Conservation (phyloP, 1,140 invertebrate genomes). For the Zaprionus taronus region DNA sequence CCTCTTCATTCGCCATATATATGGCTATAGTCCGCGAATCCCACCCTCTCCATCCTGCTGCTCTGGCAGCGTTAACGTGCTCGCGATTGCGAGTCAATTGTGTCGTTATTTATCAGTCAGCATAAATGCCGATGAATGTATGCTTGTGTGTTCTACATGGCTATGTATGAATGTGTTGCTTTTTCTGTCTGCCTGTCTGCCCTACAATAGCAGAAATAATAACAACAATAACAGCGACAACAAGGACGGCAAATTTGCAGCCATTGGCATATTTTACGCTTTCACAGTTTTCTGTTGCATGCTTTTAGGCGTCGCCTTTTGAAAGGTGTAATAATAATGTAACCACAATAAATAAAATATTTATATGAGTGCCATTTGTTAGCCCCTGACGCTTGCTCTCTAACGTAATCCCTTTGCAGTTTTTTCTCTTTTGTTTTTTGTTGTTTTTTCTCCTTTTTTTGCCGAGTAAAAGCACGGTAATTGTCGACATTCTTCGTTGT, state of each 20-base stretch:
- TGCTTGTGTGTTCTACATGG: background rate
- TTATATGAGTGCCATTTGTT: conserved; percentile 34
- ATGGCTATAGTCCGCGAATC: background rate
- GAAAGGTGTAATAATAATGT: conserved; percentile 57
- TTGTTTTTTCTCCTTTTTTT: conserved; percentile 17
- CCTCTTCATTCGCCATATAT: background rate
- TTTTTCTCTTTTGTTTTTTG: background rate
- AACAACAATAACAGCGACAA: conserved; percentile 11
- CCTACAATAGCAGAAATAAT: conserved; percentile 24
- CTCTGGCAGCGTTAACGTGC: conserved; percentile 56
- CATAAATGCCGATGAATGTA: conserved; percentile 48
- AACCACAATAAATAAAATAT: conserved; percentile 52
- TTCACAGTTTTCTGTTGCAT: conserved; percentile 35
- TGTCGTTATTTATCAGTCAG: conserved; percentile 75
- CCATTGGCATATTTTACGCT: conserved; percentile 44
- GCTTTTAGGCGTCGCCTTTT: conserved; percentile 53
- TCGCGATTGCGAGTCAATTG: conserved; percentile 74
- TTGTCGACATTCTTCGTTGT: conserved; percentile 57
- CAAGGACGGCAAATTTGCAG: conserved; percentile 31
- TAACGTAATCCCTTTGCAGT: background rate
- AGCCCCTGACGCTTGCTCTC: conserved; percentile 30
- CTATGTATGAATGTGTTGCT: background rate
- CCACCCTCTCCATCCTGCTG: conserved; percentile 8
- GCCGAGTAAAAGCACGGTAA: conserved; percentile 28
- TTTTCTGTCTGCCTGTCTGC: conserved; percentile 10